Conservation (phyloP, 2,888 invertebrate species). For the Dusona sp. region DNA sequence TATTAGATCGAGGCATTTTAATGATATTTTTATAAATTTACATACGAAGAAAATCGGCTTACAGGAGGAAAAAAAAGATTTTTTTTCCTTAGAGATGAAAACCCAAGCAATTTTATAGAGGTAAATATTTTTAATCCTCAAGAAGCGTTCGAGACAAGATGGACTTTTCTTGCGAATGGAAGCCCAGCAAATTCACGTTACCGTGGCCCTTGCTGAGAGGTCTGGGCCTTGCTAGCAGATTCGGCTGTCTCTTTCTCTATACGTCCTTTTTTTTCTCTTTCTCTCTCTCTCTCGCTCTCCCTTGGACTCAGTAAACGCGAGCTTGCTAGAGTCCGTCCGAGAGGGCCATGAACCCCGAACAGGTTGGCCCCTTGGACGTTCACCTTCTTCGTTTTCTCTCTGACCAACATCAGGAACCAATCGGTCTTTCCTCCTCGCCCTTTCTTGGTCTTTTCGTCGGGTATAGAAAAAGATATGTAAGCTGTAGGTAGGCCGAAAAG, state of each 20-base stretch:
- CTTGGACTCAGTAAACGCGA: constrained; percentile 61
- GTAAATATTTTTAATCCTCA: not conserved
- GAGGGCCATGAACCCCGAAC: constrained; percentile 85
- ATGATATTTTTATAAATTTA: not conserved
- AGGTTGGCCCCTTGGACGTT: constrained; percentile 85
- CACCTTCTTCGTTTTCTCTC: constrained; percentile 80
- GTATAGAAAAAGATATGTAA: constrained; percentile 57
- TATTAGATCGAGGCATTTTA: not conserved
- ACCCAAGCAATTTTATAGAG: not conserved
- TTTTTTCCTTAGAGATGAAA: not conserved
- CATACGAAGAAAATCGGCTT: not conserved
- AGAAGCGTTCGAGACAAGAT: constrained; percentile 19
- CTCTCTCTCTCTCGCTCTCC: constrained; percentile 51
- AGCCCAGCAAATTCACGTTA: constrained; percentile 43
- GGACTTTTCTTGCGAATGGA: constrained; percentile 27
- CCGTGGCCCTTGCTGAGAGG: constrained; percentile 48
- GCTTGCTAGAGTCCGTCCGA: constrained; percentile 81
- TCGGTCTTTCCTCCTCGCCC: constrained; percentile 68
- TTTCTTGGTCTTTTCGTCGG: constrained; percentile 51
- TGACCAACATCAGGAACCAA: constrained; percentile 63
- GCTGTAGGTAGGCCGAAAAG: constrained; percentile 52
- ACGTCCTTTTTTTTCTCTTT: constrained; percentile 35
- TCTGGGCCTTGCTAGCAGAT: constrained; percentile 60
- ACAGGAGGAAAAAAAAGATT: not conserved
- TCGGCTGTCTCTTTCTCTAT: constrained; percentile 41